A percentile compares a stretch with the other conserved stretches of the same genome.
These are phyloP conservation scores for Cyanistes caeruleus DNA, from an alignment of 2,113 vertebrate genomes.

Conservation along the genomic window DNA sequence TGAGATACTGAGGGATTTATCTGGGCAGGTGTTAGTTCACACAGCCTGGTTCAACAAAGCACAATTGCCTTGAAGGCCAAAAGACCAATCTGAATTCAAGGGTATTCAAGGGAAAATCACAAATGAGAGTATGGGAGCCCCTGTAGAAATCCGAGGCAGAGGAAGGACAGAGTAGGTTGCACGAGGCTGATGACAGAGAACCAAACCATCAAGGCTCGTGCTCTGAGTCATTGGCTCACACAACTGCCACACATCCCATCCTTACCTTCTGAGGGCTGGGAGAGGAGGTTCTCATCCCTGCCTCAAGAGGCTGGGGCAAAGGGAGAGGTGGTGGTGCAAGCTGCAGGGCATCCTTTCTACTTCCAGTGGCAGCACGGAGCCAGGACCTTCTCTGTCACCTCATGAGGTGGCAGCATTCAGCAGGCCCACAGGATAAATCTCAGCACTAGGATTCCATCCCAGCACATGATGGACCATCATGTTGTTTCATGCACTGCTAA, in stretches of 20 bases:
- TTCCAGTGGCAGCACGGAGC: background rate
- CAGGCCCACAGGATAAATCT: background rate
- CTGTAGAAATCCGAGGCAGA: background rate
- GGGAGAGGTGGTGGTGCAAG: background rate
- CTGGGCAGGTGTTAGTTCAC: background rate
- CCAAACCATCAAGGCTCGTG: background rate
- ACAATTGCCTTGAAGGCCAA: background rate
- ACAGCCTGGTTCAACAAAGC: background rate
- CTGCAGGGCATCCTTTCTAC: background rate
- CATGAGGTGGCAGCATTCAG: background rate
- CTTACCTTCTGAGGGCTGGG: background rate
- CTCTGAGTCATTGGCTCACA: background rate
- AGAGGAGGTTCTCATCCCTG: background rate
- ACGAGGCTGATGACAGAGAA: background rate
- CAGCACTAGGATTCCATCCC: background rate
- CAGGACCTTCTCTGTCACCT: background rate
- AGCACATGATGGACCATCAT: accelerated
- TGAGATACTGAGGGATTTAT: background rate
- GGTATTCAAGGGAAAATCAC: background rate
- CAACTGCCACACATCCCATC: background rate
- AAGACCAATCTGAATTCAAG: background rate
- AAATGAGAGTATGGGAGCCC: background rate
- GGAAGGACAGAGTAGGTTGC: background rate
- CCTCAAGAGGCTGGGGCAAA: background rate
- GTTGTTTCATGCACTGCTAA: background rate